Base-by-base conservation (phyloP, 92 coral and sea anemone species). In the Plumapathes pennacea region DNA sequence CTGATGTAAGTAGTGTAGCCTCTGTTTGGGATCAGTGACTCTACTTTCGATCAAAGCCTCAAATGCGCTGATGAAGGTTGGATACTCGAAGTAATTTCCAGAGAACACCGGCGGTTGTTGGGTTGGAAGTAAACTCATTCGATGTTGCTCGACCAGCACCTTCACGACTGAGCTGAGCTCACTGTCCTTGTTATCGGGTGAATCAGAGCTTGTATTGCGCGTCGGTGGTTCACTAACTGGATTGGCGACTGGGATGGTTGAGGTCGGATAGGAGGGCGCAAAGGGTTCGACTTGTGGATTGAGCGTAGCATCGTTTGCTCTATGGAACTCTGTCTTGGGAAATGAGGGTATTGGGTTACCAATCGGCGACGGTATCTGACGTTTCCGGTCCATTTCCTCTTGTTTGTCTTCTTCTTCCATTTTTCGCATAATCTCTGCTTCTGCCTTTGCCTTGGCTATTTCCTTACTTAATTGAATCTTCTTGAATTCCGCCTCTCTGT, bases 361-460 rank as follows among this genome's bases (percentile, higher is more conserved):
- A n/a, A n/a, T n/a, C n/a, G n/a, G n/a, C n/a, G n/a, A n/a, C n/a
- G n/a, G n/a, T n/a, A n/a, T n/a, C n/a, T n/a, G n/a, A n/a, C n/a
- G n/a, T n/a, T n/a, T n/a, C n/a, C n/a, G n/a, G n/a, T n/a, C n/a
- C n/a, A n/a, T n/a, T n/a, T 67, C 41, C 38, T 53, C 32, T 20
- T 23, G 54, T 40, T 23, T 66, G 56, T 50, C 79, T 72, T 61
- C 79, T 40, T 61, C 79, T 61, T 61, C 63, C 44, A 72, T 4
- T 52, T 60, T 62, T 26, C 38, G 45, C 58, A 45, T 56, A 18
- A 54, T 36, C 28, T 46, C 45, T 52, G 66, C 76, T 42, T 69
- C 73, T 13, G 78, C 78, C 52, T 70, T 61, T 11, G 84, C 71
- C 44, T 59, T 60, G 17, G 77, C 77, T 28, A 57, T 20, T 54